phyloP scores from a whole-genome alignment of 1,140 invertebrate species.

The Spodoptera frugiperda region DNA sequence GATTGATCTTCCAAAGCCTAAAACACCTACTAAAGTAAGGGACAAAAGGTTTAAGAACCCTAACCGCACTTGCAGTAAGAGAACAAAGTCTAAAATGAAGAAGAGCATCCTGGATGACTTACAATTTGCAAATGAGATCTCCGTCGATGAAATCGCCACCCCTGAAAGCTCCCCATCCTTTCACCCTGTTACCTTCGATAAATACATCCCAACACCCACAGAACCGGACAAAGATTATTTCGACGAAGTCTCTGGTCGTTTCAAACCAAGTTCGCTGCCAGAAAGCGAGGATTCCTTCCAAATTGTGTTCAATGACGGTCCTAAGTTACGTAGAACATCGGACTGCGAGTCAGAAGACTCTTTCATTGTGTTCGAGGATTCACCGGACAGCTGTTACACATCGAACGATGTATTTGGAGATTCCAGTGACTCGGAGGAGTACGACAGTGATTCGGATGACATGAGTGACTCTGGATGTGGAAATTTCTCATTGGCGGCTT shows the following conservation, averaged over 20 bases:
- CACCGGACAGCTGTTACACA: constrained; percentile 75
- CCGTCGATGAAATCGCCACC: constrained; percentile 53
- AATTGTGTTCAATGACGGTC: constrained; percentile 76
- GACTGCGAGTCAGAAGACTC: constrained; percentile 82
- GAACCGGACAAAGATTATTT: constrained; percentile 62
- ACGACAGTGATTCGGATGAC: constrained; percentile 66
- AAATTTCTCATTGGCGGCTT: constrained; percentile 55
- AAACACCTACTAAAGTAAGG: constrained; percentile 52
- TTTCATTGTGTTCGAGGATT: constrained; percentile 79
- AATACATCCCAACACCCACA: constrained; percentile 20
- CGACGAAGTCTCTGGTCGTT: constrained; percentile 74
- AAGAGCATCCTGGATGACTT: constrained; percentile 56
- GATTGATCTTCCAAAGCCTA: constrained; percentile 45
- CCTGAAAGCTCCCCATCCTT: constrained; percentile 55
- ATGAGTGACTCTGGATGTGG: constrained; percentile 63
- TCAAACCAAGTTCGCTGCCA: constrained; percentile 63
- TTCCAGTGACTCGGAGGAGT: constrained; percentile 62
- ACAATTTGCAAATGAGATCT: constrained; percentile 57
- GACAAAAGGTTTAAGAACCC: constrained; percentile 56
- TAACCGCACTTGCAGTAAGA: constrained; percentile 43
- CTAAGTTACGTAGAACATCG: constrained; percentile 59
- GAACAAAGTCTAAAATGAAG: constrained; percentile 47
- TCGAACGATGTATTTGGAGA: constrained; percentile 78
- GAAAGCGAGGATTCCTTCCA: constrained; percentile 81
- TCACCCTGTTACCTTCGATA: constrained; percentile 19